These are phyloP conservation scores for Creontiades dilutus DNA, from an alignment of 2,888 invertebrate species.

Conservation along the genomic window DNA sequence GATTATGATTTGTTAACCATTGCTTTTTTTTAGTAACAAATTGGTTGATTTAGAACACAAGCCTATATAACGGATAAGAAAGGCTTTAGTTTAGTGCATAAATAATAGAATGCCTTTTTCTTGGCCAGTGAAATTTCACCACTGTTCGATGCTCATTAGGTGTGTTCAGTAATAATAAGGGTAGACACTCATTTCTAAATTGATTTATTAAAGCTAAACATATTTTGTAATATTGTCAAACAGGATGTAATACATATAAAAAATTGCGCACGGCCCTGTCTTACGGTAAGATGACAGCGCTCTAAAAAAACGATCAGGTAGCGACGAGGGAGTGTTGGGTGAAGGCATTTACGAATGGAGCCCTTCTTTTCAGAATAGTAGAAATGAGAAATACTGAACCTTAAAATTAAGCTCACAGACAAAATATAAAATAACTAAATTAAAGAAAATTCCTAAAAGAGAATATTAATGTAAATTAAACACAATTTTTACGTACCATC, in stretches of 20 bases:
- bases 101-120: no score
- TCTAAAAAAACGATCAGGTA: not conserved
- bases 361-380: not conserved
- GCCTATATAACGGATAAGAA: no score
- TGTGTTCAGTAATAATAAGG: not conserved
- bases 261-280: not conserved
- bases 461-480: not conserved
- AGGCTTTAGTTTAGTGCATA: no score
- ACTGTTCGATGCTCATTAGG: no score
- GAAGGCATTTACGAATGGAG: constrained; percentile 19
- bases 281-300: not conserved
- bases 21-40: no score
- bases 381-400: not conserved
- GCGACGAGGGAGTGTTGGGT: not conserved
- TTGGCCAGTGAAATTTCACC: no score
- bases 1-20: no score
- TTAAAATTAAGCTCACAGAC: not conserved
- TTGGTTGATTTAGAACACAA: no score
- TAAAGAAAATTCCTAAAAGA: not conserved
- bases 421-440: not conserved
- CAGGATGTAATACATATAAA: constrained; percentile 35
- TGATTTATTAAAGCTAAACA: constrained; percentile 36
- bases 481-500: not conserved
- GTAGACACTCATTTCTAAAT: constrained; percentile 9
- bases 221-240: constrained; percentile 21